Conservation (phyloP, 2,113 vertebrate species). For the Anser cygnoides region DNA sequence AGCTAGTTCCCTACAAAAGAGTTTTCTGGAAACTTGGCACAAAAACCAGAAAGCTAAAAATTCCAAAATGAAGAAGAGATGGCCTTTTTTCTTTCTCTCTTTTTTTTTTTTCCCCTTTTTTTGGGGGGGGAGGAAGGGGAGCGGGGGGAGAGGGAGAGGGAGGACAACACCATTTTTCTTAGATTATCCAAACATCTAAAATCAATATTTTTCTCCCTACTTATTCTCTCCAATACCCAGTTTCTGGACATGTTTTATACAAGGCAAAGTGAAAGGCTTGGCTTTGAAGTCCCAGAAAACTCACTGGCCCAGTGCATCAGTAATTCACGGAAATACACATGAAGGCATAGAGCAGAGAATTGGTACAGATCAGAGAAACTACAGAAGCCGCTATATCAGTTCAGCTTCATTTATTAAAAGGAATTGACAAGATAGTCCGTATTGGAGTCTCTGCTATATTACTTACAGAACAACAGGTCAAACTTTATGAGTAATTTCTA, state of each 20-base stretch:
- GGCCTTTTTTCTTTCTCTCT: fast-evolving
- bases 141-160: background rate
- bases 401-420: slow-evolving; percentile 67
- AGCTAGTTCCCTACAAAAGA: background rate
- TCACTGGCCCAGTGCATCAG: slow-evolving; percentile 44
- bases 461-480: slow-evolving; percentile 43
- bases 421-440: slow-evolving; percentile 39
- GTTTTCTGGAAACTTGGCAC: background rate
- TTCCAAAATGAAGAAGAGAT: background rate
- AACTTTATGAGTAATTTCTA: slow-evolving; percentile 59
- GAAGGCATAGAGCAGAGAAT: slow-evolving; percentile 47
- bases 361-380: slow-evolving; percentile 67
- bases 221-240: slow-evolving; percentile 53
- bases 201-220: slow-evolving; percentile 39
- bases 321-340: slow-evolving; percentile 46
- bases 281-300: slow-evolving; percentile 71
- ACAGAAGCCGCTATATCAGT: slow-evolving; percentile 44
- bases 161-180: slow-evolving; percentile 9
- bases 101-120: background rate
- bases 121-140: background rate
- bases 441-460: slow-evolving; percentile 40
- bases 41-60: background rate
- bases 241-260: slow-evolving; percentile 51
- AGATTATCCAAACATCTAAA: slow-evolving; percentile 46
- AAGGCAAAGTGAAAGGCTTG: slow-evolving; percentile 52